These are phyloP conservation scores for Hybognathus amarus DNA, from an alignment of 2,797 vertebrate genomes.

Conservation along the genomic window DNA sequence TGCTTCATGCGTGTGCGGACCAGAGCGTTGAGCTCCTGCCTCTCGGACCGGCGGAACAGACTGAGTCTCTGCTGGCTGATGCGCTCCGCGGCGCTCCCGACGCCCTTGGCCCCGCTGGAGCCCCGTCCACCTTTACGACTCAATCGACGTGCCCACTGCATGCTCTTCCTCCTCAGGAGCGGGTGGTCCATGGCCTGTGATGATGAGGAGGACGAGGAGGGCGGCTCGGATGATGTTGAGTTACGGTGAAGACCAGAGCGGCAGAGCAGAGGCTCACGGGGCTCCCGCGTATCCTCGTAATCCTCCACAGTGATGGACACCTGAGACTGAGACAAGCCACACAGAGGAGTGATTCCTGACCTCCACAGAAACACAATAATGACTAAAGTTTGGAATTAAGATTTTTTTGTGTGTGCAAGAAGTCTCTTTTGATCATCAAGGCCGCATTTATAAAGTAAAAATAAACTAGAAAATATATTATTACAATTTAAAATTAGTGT, in stretches of 20 bases:
- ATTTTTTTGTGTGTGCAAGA: too few species aligned
- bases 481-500: not conserved
- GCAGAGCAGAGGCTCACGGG: slow-evolving; percentile 79
- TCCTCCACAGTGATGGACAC: slow-evolving; percentile 85
- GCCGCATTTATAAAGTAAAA: too few species aligned
- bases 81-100: slow-evolving; percentile 79
- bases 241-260: slow-evolving; percentile 78
- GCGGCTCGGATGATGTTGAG: slow-evolving; percentile 82
- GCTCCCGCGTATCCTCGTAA: slow-evolving; percentile 84
- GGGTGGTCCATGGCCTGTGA: slow-evolving; percentile 82
- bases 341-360: not conserved
- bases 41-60: slow-evolving; percentile 83
- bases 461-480: not conserved
- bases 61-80: slow-evolving; percentile 85
- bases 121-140: slow-evolving; percentile 82
- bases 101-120: slow-evolving; percentile 74
- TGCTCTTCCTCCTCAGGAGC: slow-evolving; percentile 84
- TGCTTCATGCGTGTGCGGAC: slow-evolving; percentile 86
- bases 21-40: slow-evolving; percentile 84
- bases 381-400: too few species aligned
- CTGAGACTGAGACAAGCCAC: slow-evolving; percentile 76
- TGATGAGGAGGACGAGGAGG: slow-evolving; percentile 72
- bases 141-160: slow-evolving; percentile 86
- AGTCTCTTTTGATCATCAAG: too few species aligned
- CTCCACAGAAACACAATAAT: too few species aligned